Conservation (phyloP, 2,113 vertebrate genomes). For the Vulpes vulpes region DNA sequence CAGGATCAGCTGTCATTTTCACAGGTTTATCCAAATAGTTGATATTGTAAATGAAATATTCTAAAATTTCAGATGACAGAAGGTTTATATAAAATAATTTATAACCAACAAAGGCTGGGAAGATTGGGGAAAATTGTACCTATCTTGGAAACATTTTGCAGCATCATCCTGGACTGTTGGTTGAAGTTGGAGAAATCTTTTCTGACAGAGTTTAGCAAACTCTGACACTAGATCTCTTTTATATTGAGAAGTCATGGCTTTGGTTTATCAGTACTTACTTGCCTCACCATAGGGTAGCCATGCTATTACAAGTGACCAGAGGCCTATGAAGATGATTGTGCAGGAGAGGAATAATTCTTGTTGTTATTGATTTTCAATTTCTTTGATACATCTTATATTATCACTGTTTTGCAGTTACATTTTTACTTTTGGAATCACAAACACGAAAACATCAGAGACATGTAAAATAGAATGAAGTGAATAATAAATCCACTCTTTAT, state of each 20-base stretch:
- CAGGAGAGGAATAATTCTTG: not conserved
- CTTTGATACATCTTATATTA: not conserved
- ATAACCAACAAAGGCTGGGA: conserved; percentile 63
- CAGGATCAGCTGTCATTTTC: conserved; percentile 72
- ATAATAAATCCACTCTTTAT: conserved; percentile 11
- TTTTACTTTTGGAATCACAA: conserved; percentile 4
- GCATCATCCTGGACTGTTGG: conserved; percentile 50
- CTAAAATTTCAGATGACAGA: conserved; percentile 70
- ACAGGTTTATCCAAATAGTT: conserved; percentile 77
- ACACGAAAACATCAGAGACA: not conserved
- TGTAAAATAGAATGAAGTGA: not conserved
- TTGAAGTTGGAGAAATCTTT: conserved; percentile 61
- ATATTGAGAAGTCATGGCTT: conserved; percentile 8
- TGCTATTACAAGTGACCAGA: not conserved
- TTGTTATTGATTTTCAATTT: conserved; percentile 21
- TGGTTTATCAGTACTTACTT: conserved; percentile 33
- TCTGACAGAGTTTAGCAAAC: not conserved
- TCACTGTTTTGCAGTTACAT: not conserved
- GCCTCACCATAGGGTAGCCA: not conserved
- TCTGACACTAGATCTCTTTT: not conserved
- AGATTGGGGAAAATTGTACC: conserved; percentile 53
- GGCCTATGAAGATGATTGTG: not conserved
- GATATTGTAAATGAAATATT: conserved; percentile 54
- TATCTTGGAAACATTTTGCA: conserved; percentile 58
- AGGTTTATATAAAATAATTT: conserved; percentile 82